Evolutionary conservation across 1,140 invertebrate species (phyloP).

Genomic region (Rhynchophorus ferrugineus): DNA sequence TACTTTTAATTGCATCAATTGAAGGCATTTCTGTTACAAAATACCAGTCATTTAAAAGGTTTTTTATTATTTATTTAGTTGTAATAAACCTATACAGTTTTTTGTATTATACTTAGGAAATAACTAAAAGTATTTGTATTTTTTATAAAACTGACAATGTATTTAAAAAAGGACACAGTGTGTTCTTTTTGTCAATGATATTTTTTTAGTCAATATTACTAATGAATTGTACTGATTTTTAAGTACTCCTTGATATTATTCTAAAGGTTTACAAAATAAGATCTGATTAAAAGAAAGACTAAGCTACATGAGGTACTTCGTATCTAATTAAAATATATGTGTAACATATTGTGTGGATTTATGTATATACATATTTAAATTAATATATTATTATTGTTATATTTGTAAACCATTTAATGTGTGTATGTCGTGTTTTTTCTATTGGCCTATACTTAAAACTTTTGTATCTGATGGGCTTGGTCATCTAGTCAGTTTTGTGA

Average conservation of each 20-base stretch:
- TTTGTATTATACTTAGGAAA: not conserved
- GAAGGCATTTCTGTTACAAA: not conserved
- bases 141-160: constrained; percentile 15
- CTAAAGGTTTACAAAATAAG: not conserved
- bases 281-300: not conserved
- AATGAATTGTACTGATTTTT: constrained; percentile 3
- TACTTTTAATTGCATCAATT: too few species aligned
- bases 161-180: constrained; percentile 3
- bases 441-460: not conserved
- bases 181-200: constrained; percentile 5
- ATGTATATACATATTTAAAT: too few species aligned
- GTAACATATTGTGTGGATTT: too few species aligned
- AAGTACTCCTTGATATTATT: constrained; percentile 3
- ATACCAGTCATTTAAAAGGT: not conserved
- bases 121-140: constrained; percentile 9
- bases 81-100: too few species aligned
- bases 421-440: constrained; percentile 8
- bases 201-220: not conserved
- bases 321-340: too few species aligned
- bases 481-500: constrained; percentile 10
- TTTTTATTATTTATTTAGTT: not conserved
- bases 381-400: too few species aligned
- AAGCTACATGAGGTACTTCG: not conserved
- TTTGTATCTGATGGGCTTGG: constrained; percentile 5
- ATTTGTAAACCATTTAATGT: constrained; percentile 3